Evolutionary conservation across 2,113 vertebrate genomes (phyloP), one percentile per base, ranked within the genome.

Genomic region (Gobius niger): DNA sequence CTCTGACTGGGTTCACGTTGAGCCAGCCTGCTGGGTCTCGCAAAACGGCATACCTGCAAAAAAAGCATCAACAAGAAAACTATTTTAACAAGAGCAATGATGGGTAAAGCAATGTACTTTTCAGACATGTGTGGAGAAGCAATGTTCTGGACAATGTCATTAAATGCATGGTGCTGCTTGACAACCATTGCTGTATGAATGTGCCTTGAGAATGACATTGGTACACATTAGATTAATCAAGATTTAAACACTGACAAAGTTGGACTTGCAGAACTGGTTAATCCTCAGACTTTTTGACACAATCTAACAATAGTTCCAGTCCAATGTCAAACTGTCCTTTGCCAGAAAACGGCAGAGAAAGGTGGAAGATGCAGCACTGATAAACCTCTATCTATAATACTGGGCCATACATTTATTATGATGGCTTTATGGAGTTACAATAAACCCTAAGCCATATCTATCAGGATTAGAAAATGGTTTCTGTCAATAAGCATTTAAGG

Each of bases 11-110:
- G 83, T 96, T 95, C 69, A 99, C 96, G 41, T 92, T 94, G 72
- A 99, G 90, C 98, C 98, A 99, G 47, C 93, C 93, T 6, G 96
- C 97, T 0, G 95, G 96, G 84, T 99, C 98, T 87, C 92, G 93
- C 84, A 95, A 89, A 56, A 96, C 76, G 0, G 96, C 94, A 51
- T 96, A 99, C 87, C 98, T 99, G 81, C 0, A 67, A 10, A 13
- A 13, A 62, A 75, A 40, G 34, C 24, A 4, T 7, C 56, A 9
- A 51, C 9, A 14, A 24, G 24, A 40, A 24, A 57, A 57, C 54
- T 57, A 13, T 57, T 40, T 57, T 57, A 57, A 57, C 10, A 57
- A 57, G 18, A 6, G 54, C 54, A 24, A 11, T 9, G 3, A 10
- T 10, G 16, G n/a, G 18, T 56, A 34, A 56, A 56, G 24, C 19